These are phyloP conservation scores for Recurvirostra avosetta DNA, from an alignment of 2,113 vertebrate species.

Conservation along the genomic window DNA sequence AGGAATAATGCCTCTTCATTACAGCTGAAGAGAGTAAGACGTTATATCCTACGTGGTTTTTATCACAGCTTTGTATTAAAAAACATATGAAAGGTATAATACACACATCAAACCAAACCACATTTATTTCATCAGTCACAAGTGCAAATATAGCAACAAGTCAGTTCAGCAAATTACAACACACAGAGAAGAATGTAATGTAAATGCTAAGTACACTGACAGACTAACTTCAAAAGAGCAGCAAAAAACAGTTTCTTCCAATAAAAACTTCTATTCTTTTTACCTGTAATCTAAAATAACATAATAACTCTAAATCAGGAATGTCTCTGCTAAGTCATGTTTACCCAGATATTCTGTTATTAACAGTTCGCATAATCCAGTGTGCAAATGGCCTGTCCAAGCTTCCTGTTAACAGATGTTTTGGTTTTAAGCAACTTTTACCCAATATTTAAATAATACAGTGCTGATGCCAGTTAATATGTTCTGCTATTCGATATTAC, in stretches of 20 bases:
- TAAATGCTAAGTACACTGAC: conserved; percentile 61
- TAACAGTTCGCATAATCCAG: not conserved
- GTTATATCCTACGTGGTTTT: not conserved
- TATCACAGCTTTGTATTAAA: not conserved
- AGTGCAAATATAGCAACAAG: conserved; percentile 71
- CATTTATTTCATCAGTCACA: conserved; percentile 72
- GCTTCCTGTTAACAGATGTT: not conserved
- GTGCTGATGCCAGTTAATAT: conserved; percentile 4
- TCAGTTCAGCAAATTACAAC: conserved; percentile 72
- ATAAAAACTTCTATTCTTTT: not conserved
- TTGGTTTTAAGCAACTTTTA: conserved; percentile 39
- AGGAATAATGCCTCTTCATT: not conserved
- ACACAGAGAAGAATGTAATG: conserved; percentile 45
- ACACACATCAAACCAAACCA: conserved; percentile 34
- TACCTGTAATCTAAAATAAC: conserved; percentile 42
- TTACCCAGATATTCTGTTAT: not conserved
- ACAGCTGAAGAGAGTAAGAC: not conserved
- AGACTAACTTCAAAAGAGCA: conserved; percentile 31
- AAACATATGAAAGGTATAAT: not conserved
- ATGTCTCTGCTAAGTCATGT: conserved; percentile 10
- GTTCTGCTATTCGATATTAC: conserved; percentile 10
- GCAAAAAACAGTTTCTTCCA: conserved; percentile 41
- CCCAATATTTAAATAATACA: conserved; percentile 38
- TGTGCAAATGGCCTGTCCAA: not conserved
- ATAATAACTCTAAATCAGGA: not conserved